phyloP scores from a whole-genome alignment of 2,113 vertebrate species.

The Oreochromis aureus region DNA sequence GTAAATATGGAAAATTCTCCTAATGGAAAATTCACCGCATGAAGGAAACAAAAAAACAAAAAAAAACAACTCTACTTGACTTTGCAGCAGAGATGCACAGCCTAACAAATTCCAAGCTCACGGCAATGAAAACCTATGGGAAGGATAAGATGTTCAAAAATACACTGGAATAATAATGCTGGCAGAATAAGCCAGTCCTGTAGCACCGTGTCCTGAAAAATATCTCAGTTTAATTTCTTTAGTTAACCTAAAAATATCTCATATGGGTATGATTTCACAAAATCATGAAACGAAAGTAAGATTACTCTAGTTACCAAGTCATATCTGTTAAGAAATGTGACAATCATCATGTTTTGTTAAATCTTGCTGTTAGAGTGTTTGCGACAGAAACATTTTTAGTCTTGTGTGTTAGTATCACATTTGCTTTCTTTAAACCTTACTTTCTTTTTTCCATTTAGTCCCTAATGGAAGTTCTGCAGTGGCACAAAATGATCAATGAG shows the following conservation, averaged over 20 bases:
- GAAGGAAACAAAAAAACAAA: slow-evolving; percentile 26
- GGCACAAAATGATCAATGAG: not conserved
- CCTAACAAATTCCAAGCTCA: not conserved
- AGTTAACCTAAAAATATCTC: not conserved
- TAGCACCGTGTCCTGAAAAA: not conserved
- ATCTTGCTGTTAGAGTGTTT: not conserved
- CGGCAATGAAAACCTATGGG: not conserved
- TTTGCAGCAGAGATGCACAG: slow-evolving; percentile 5
- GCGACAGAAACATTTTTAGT: not conserved
- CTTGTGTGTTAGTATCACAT: not conserved
- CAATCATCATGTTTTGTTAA: not conserved
- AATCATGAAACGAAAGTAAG: not conserved
- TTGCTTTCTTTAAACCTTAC: not conserved
- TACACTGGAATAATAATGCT: not conserved
- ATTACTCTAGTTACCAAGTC: not conserved
- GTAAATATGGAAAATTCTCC: slow-evolving; percentile 61
- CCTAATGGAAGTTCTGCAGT: not conserved
- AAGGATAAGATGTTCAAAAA: not conserved
- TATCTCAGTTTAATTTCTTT: not conserved
- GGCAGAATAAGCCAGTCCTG: not conserved
- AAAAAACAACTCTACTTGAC: not conserved
- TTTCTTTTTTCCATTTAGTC: not conserved
- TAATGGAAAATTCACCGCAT: slow-evolving; percentile 56
- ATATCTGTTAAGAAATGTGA: not conserved
- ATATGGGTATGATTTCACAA: not conserved